Conservation (phyloP, 2,113 vertebrate species). For the Odontophorus gujanensis region DNA sequence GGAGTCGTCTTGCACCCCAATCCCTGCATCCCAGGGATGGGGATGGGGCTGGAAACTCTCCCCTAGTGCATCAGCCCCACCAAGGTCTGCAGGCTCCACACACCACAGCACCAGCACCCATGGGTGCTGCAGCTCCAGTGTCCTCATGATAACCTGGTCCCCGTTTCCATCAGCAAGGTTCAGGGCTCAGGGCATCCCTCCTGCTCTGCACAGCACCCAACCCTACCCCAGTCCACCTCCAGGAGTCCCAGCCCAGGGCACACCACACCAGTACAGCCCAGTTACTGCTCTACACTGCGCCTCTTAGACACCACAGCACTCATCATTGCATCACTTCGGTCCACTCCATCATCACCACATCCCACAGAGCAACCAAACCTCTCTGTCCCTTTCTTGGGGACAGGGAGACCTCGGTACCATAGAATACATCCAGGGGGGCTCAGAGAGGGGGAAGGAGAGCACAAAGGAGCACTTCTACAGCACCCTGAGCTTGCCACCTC, state of each 20-base stretch:
- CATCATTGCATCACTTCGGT: not conserved
- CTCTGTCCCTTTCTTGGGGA: not conserved
- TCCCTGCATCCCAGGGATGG: not conserved
- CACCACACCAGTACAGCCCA: not conserved
- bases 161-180: not conserved
- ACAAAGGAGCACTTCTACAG: not conserved
- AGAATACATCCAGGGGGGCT: not conserved
- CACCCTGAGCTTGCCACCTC: not conserved
- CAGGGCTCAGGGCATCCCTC: not conserved
- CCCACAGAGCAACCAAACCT: accelerated
- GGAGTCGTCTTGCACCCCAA: not conserved
- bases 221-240: not conserved
- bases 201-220: not conserved
- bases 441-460: not conserved
- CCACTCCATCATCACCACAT: not conserved
- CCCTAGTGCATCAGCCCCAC: not conserved
- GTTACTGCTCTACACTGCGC: not conserved
- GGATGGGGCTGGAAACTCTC: not conserved
- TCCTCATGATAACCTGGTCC: not conserved
- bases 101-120: not conserved
- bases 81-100: accelerated
- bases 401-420: accelerated
- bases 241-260: not conserved
- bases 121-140: not conserved
- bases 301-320: not conserved